These are phyloP conservation scores for Strigamia transsilvanica DNA, from an alignment of 2,888 invertebrate species.

Conservation along the genomic window DNA sequence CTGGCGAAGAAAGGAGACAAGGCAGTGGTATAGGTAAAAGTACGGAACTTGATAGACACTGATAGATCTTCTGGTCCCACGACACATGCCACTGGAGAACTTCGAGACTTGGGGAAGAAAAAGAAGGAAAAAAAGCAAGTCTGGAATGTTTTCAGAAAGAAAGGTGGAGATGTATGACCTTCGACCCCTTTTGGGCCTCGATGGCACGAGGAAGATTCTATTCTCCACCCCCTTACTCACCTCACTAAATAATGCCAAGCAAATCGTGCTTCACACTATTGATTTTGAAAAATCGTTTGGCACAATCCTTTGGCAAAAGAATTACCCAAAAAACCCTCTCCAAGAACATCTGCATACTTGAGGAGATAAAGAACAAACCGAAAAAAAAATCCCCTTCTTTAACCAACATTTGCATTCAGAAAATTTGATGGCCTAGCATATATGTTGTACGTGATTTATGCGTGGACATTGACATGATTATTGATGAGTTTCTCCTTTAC, in stretches of 20 bases:
- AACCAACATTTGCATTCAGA: conserved; percentile 40
- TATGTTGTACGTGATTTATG: conserved; percentile 51
- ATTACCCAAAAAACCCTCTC: conserved; percentile 24
- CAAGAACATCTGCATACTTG: conserved; percentile 42
- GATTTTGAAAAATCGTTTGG: conserved; percentile 43
- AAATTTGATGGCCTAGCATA: conserved; percentile 44
- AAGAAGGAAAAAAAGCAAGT: neutral
- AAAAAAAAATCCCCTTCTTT: conserved; percentile 22
- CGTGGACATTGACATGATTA: conserved; percentile 46
- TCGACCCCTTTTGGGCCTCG: neutral
- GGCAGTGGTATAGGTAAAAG: conserved; percentile 3
- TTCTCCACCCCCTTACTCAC: neutral
- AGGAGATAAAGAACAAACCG: conserved; percentile 20
- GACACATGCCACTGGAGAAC: conserved; percentile 3
- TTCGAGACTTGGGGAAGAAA: neutral
- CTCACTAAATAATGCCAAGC: conserved; percentile 44
- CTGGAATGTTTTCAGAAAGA: neutral
- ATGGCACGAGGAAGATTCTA: conserved; percentile 28
- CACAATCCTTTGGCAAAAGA: conserved; percentile 44
- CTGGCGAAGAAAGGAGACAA: conserved; percentile 4
- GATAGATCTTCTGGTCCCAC: neutral
- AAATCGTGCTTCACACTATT: conserved; percentile 29
- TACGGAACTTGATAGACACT: conserved; percentile 10
- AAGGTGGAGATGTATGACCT: conserved; percentile 38
- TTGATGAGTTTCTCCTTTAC: conserved; percentile 42